Percentiles rank a stretch among this genome's conserved stretches.
Conservation (phyloP, 2,797 vertebrate species). For the Iguana delicatissima region DNA sequence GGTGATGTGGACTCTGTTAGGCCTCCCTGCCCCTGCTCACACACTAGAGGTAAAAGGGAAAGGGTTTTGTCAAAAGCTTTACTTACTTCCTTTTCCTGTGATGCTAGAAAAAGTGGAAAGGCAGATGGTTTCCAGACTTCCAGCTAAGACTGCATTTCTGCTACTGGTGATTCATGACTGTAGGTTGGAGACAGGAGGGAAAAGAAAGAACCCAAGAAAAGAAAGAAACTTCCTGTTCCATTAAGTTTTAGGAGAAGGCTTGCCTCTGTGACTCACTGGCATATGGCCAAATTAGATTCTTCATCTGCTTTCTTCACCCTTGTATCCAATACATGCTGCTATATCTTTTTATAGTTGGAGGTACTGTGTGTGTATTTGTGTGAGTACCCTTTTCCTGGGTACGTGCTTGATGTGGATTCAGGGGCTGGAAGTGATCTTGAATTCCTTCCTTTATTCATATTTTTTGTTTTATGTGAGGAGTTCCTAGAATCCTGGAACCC, state of each 20-base stretch:
- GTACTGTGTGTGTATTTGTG: not conserved
- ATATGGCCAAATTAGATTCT: not conserved
- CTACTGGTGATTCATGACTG: not conserved
- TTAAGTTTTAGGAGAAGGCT: not conserved
- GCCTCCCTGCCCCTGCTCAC: not conserved
- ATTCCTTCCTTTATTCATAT: too few relatives aligned
- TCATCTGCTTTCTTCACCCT: not conserved
- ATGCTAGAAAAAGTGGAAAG: not conserved
- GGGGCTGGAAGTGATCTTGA: not conserved
- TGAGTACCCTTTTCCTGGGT: not conserved
- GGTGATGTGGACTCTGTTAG: not conserved
- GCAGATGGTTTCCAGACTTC: not conserved
- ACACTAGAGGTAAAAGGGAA: not conserved
- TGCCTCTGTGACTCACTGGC: not conserved
- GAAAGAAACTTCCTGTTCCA: not conserved
- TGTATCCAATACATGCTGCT: not conserved
- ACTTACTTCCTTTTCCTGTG: not conserved
- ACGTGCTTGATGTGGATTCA: not conserved
- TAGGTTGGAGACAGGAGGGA: not conserved
- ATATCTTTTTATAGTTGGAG: not conserved
- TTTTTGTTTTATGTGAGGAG: too few relatives aligned
- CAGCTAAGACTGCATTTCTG: not conserved
- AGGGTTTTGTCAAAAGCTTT: not conserved
- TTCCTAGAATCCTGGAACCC: too few relatives aligned
- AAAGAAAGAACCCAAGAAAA: constrained; percentile 7